Evolutionary conservation across 2,888 invertebrate species (phyloP).

Genomic region (Aplocera efformata): DNA sequence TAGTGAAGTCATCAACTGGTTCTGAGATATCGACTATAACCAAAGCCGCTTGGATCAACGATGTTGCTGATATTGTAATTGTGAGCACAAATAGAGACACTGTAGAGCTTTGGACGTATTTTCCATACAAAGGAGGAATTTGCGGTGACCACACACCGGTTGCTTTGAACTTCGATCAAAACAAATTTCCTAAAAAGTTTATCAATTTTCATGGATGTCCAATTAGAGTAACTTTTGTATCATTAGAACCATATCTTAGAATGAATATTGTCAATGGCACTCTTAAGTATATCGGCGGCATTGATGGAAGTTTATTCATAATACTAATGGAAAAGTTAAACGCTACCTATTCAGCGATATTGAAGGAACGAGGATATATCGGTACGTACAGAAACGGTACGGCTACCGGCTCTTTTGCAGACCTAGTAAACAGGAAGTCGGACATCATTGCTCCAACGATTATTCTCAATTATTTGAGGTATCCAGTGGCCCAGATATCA

Average conservation of each 20-base stretch:
- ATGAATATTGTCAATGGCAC: slow-evolving; percentile 32
- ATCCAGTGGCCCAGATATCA: slow-evolving; percentile 37
- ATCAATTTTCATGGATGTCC: slow-evolving; percentile 51
- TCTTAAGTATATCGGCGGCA: slow-evolving; percentile 35
- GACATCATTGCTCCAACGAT: slow-evolving; percentile 46
- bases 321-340: slow-evolving; percentile 40
- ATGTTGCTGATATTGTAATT: slow-evolving; percentile 47
- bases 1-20: slow-evolving; percentile 27
- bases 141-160: slow-evolving; percentile 45
- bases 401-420: slow-evolving; percentile 35
- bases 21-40: slow-evolving; percentile 31
- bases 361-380: slow-evolving; percentile 26
- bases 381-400: slow-evolving; percentile 37
- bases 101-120: slow-evolving; percentile 42
- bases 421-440: slow-evolving; percentile 37
- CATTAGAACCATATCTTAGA: slow-evolving; percentile 36
- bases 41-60: slow-evolving; percentile 44
- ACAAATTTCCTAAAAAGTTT: slow-evolving; percentile 47
- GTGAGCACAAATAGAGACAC: slow-evolving; percentile 31
- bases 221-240: slow-evolving; percentile 34
- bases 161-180: slow-evolving; percentile 24
- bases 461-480: slow-evolving; percentile 35
- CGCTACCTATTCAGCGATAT: slow-evolving; percentile 35
- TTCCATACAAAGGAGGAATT: slow-evolving; percentile 40
- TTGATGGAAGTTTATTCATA: slow-evolving; percentile 40